Evolutionary conservation across 1,140 invertebrate genomes (phyloP).

Genomic region (Catajapyx aquilonaris): DNA sequence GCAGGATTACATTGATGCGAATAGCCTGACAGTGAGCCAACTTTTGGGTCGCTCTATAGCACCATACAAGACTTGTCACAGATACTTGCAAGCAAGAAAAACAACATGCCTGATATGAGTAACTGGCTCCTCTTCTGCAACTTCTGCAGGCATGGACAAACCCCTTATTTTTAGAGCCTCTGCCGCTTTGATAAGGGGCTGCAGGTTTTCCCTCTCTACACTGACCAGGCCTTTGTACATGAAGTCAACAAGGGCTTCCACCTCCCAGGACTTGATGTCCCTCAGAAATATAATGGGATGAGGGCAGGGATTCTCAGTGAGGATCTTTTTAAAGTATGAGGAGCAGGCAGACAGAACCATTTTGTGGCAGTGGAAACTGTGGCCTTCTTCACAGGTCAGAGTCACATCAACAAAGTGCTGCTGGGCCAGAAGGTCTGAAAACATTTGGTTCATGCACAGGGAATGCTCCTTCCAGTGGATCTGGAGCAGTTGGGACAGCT

Average conservation of each 20-base stretch:
- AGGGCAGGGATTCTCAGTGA: slow-evolving; percentile 15
- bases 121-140: no score
- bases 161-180: not conserved
- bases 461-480: not conserved
- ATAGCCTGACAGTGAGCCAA: no score
- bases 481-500: not conserved
- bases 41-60: no score
- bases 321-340: slow-evolving; percentile 15
- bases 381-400: not conserved
- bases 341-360: slow-evolving; percentile 13
- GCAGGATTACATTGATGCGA: no score
- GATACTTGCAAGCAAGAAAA: no score
- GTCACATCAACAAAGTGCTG: slow-evolving; percentile 12
- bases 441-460: slow-evolving; percentile 19
- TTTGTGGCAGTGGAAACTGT: slow-evolving; percentile 1
- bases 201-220: not conserved
- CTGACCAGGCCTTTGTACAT: slow-evolving; percentile 1
- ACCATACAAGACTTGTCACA: no score
- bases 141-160: no score
- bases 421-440: slow-evolving; percentile 20
- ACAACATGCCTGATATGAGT: no score
- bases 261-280: slow-evolving; percentile 8
- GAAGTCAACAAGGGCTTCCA: not conserved
- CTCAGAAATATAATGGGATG: slow-evolving; percentile 14
- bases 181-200: not conserved